Conservation (phyloP, 2,888 invertebrate species). For the Copidosoma aretas region DNA sequence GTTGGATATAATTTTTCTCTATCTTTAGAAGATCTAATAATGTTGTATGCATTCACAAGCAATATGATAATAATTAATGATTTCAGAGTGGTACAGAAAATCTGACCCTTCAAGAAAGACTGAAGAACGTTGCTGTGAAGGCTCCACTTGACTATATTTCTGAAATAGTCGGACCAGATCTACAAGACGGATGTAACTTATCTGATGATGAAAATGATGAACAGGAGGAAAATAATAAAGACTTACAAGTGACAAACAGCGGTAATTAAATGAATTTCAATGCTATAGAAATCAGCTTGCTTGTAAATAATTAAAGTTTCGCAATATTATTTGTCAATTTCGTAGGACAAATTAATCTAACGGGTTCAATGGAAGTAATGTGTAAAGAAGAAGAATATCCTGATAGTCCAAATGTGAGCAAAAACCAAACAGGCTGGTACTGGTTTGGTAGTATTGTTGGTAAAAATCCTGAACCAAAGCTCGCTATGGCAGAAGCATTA, state of each 20-base stretch:
- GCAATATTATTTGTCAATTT: neutral
- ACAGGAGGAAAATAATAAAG: conserved; percentile 53
- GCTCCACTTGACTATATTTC: conserved; percentile 58
- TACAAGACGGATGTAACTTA: conserved; percentile 60
- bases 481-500: conserved; percentile 76
- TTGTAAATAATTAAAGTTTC: neutral
- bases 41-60: neutral
- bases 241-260: conserved; percentile 56
- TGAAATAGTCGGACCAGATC: conserved; percentile 59
- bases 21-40: conserved; percentile 1
- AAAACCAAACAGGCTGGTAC: conserved; percentile 81
- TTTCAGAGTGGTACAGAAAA: conserved; percentile 55
- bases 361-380: conserved; percentile 64
- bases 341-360: conserved; percentile 63
- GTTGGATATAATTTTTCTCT: conserved; percentile 16
- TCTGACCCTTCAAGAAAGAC: conserved; percentile 57
- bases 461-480: conserved; percentile 69
- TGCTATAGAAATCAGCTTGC: neutral
- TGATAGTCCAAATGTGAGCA: conserved; percentile 70
- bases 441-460: conserved; percentile 84
- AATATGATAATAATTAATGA: conserved; percentile 20
- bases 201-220: conserved; percentile 59
- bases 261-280: conserved; percentile 49
- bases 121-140: conserved; percentile 56
- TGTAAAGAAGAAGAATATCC: conserved; percentile 69